phyloP scores from a whole-genome alignment of 2,888 invertebrate species.

The Hemaris fuciformis region DNA sequence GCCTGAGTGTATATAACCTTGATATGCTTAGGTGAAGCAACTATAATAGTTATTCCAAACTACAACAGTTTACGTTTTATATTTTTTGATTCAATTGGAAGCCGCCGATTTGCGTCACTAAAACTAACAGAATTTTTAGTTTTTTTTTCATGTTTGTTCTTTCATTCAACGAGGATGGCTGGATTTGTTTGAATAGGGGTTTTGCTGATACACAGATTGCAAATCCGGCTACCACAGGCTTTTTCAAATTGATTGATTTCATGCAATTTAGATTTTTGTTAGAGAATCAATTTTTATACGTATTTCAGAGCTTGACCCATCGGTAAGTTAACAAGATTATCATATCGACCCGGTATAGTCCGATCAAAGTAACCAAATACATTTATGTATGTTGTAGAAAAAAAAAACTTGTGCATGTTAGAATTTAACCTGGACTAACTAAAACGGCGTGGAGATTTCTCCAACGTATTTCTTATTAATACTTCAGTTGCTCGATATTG shows the following conservation, averaged over 20 bases:
- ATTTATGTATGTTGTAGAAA: neutral
- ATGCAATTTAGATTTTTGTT: neutral
- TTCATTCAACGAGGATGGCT: slow-evolving; percentile 1
- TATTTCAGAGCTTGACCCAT: neutral
- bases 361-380: too few relatives aligned
- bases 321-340: too few relatives aligned
- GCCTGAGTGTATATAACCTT: neutral
- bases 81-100: neutral
- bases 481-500: neutral
- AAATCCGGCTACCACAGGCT: neutral
- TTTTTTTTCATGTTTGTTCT: neutral
- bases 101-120: neutral
- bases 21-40: neutral
- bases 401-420: neutral
- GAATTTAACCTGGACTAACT: too few relatives aligned
- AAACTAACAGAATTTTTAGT: neutral
- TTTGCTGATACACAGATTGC: slow-evolving; percentile 4
- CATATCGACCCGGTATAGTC: too few relatives aligned
- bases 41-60: neutral
- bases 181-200: slow-evolving; percentile 6
- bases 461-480: neutral
- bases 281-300: neutral
- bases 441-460: too few relatives aligned
- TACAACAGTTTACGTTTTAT: neutral
- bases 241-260: neutral